Evolutionary conservation across 2,113 vertebrate genomes (phyloP), one percentile per base, ranked within the genome.

Genomic region (Poeciliopsis retropinna): DNA sequence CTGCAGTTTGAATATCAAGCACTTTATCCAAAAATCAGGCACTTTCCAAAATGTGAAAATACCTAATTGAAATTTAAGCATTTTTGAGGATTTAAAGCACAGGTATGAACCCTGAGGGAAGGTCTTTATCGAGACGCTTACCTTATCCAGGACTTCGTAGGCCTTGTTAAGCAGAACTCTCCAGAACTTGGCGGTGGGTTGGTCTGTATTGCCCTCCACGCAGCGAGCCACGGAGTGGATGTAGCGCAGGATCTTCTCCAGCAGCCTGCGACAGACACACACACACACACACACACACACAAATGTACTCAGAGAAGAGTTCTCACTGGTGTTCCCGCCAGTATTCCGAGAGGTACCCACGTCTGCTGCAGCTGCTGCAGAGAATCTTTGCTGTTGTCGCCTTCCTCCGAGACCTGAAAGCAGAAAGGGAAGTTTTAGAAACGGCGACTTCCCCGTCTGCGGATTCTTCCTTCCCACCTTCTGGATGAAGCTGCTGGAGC

Each of bases 71-170:
- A 37, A 37, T 37, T 10, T 12, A 37, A 37, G 34, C 34, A 37
- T 37, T 37, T 37, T 2, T 37, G 34, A 37, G 34, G 32, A 8
- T 34, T 34, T 34, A 34, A 34, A 34, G 32, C 32, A 34, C 7
- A 7, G 7, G 10, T 37, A 10, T 37, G 34, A 37, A 10, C 34
- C 34, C 34, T 37, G 34, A 11, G 34, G 10, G 34, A 37, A 37
- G 22, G 8, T 22, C 51, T 54, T n/a, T 17, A 11, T 44, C 6
- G 4, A 15, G 17, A 60, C 22, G 41, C 70, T 8, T 1, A 98
- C 98, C 92, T 98, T 98, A 68, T 99, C 98, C 70, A 99, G 88
- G 70, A 96, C 79, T 51, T 99, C 97, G 0, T 99, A 99, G 17
- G 94, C 88, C 81, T 97, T 98, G 64, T 94, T 98, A 34, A 99